A percentile compares a stretch with the other conserved stretches of the same genome.
Conservation (phyloP, 2,113 vertebrate genomes). For the Polypterus senegalus region DNA sequence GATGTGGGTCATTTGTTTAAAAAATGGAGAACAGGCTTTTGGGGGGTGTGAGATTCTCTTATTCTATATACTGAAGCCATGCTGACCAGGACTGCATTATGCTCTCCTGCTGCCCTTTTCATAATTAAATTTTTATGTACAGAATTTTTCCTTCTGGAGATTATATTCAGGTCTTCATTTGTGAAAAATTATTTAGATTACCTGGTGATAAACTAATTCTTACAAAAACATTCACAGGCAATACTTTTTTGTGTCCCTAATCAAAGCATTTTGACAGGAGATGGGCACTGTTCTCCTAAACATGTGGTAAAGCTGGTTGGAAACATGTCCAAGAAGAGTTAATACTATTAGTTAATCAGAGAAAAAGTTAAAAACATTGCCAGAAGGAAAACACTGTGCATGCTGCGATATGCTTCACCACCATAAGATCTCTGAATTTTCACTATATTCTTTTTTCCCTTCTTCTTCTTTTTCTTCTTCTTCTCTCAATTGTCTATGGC, state of each 20-base stretch:
- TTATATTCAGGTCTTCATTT: too few relatives aligned
- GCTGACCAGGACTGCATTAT: background rate
- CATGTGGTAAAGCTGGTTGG: too few relatives aligned
- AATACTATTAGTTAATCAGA: too few relatives aligned
- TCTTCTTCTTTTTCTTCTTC: conserved; percentile 37
- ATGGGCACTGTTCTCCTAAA: too few relatives aligned
- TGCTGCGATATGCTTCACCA: conserved; percentile 20
- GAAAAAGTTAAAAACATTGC: too few relatives aligned
- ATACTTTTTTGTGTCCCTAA: too few relatives aligned
- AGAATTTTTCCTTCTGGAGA: conserved; percentile 6
- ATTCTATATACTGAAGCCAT: background rate
- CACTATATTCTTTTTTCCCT: conserved; percentile 38
- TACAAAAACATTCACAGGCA: too few relatives aligned
- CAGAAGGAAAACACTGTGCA: too few relatives aligned
- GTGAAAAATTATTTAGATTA: too few relatives aligned
- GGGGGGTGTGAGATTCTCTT: background rate
- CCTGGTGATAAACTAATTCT: too few relatives aligned
- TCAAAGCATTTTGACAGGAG: too few relatives aligned
- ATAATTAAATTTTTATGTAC: background rate
- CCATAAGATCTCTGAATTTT: conserved; percentile 42
- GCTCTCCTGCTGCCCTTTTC: background rate
- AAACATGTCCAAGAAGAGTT: too few relatives aligned
- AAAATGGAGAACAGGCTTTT: background rate
- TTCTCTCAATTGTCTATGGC: conserved; percentile 33
- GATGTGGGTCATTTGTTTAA: background rate